These are phyloP conservation scores for Phoxinus dragarum DNA, from an alignment of 2,797 vertebrate species.

Conservation along the genomic window DNA sequence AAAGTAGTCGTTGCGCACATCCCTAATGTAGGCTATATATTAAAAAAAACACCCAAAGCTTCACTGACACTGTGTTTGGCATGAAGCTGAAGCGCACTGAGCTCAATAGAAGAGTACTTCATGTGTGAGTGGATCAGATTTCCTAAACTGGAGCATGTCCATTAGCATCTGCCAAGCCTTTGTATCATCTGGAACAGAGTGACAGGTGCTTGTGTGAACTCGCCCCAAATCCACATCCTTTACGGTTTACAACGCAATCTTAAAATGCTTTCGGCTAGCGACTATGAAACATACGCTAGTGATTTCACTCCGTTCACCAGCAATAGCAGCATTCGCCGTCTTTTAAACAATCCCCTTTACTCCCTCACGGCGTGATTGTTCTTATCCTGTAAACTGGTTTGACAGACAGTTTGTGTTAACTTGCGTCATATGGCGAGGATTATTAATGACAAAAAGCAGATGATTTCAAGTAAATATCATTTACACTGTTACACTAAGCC, in stretches of 20 bases:
- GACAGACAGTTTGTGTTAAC: constrained; percentile 31
- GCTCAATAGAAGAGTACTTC: neutral
- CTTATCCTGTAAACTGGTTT: constrained; percentile 25
- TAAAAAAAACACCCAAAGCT: neutral
- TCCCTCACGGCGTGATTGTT: constrained; percentile 1
- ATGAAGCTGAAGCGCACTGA: neutral
- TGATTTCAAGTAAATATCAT: constrained; percentile 29
- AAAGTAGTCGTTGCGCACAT: no score
- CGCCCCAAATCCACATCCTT: constrained; percentile 32
- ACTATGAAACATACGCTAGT: constrained; percentile 28
- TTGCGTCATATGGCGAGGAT: constrained; percentile 17
- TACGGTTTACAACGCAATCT: constrained; percentile 31
- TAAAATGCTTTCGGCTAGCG: constrained; percentile 39
- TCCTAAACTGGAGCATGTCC: neutral
- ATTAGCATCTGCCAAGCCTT: constrained; percentile 20
- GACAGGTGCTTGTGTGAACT: constrained; percentile 41
- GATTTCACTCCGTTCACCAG: constrained; percentile 38
- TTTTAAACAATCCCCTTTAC: constrained; percentile 40
- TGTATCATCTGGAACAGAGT: constrained; percentile 16
- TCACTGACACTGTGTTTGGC: neutral
- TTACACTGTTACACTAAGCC: constrained; percentile 10
- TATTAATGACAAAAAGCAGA: constrained; percentile 27
- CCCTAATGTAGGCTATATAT: neutral
- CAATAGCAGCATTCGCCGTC: neutral
- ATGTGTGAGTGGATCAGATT: constrained; percentile 4